Base-by-base conservation (phyloP, 1,140 invertebrate genomes). In the Polypedilum vanderplanki region DNA sequence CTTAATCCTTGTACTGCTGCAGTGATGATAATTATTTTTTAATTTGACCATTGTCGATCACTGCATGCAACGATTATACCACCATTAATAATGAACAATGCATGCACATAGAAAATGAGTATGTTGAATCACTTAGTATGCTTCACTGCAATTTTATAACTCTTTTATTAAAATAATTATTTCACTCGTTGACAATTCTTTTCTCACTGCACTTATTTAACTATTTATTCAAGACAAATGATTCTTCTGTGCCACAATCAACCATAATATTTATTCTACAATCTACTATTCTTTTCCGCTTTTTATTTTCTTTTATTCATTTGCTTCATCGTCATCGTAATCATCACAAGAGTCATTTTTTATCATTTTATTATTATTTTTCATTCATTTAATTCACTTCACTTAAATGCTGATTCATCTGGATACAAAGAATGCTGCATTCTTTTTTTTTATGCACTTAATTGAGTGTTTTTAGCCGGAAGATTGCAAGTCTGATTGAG, bases 21-120 rank as follows among this genome's bases (percentile, higher is more conserved):
- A 22, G 65, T 70, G 65, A 70, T 70, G 65, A 70, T 20, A 70
- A 70, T 70, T 70, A 70, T 70, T 70, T 70, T 70, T 70, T 70
- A 70, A 70, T 70, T 70, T 70, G 7, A 70, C 65, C 65, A 70
- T 70, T 70, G 65, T 70, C 20, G 65, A 70, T 20, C 17, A 70
- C 65, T 20, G 46, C 46, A n/a, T 57, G 46, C 46, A 57, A n/a
- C 46, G 24, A 33, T 33, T 57, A 57, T n/a, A 57, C 5, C 46
- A 57, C 9, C 46, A 57, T 57, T 12, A 57, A 57, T 15, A 57
- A 15, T 57, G n/a, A 4, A 57, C 46, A 57, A n/a, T 57, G 12
- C 12, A 12, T 4, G 5, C n/a, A 57, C n/a, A 57, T 15, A 57
- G 4, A 18, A 70, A 70, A 18, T 70, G 17, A n/a, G n/a, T n/a